Evolutionary conservation across 2,113 vertebrate species (phyloP).

Genomic region (Ia io): DNA sequence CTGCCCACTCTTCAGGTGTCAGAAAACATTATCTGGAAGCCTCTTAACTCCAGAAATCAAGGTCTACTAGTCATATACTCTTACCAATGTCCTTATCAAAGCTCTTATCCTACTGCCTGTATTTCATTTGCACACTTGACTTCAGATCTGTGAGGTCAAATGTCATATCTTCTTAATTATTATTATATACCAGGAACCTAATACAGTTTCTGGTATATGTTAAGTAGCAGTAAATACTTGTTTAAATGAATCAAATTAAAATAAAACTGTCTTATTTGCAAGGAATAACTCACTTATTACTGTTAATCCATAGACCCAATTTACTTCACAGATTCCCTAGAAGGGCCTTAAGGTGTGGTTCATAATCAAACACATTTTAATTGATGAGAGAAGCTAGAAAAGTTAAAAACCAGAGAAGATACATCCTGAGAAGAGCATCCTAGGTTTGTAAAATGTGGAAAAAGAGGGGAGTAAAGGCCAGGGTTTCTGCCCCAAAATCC

Average conservation of each 20-base stretch:
- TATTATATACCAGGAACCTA: neutral
- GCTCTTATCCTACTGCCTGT: neutral
- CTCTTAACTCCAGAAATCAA: neutral
- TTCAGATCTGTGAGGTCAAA: neutral
- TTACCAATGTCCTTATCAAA: neutral
- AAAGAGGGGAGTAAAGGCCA: neutral
- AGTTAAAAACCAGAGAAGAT: neutral
- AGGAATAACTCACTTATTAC: neutral
- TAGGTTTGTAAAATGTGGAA: neutral
- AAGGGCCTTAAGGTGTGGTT: neutral
- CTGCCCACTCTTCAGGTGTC: neutral
- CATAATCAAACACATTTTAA: neutral
- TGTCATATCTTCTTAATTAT: neutral
- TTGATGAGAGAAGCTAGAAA: neutral
- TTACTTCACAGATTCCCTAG: neutral
- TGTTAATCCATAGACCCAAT: neutral
- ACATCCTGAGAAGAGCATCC: neutral
- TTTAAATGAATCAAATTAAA: conserved; percentile 11
- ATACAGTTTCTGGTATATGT: neutral
- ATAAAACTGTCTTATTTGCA: neutral
- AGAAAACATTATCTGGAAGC: neutral
- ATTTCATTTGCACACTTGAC: neutral
- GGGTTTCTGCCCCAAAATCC: rapidly evolving
- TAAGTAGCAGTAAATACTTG: neutral
- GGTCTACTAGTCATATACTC: neutral